Evolutionary conservation across 1,140 invertebrate species (phyloP).

Genomic region (Pemphigus obesinymphae): DNA sequence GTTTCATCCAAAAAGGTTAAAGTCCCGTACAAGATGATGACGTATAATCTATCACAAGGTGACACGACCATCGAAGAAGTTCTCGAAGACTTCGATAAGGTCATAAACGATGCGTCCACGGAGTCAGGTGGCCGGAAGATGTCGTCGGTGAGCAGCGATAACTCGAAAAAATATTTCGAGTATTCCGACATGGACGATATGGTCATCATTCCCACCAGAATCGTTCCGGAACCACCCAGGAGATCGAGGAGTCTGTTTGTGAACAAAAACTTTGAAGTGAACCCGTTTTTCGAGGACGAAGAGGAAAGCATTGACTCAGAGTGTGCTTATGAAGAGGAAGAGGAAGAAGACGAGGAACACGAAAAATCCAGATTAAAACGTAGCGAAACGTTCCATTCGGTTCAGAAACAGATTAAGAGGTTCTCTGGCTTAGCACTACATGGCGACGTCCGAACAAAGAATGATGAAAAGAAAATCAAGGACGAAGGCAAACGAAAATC

Average conservation of each 20-base stretch:
- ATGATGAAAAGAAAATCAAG: conserved; percentile 46
- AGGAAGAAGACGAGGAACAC: not conserved
- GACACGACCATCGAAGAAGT: conserved; percentile 83
- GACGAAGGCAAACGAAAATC: conserved; percentile 44
- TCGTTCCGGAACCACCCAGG: conserved; percentile 60
- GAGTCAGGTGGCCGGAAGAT: not conserved
- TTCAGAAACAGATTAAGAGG: conserved; percentile 51
- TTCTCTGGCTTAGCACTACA: conserved; percentile 54
- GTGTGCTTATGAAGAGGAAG: conserved; percentile 29
- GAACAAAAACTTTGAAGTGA: conserved; percentile 50
- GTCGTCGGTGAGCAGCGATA: conserved; percentile 59
- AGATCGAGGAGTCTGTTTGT: conserved; percentile 55
- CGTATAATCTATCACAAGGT: conserved; percentile 46
- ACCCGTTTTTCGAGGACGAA: conserved; percentile 60
- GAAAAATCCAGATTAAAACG: conserved; percentile 43
- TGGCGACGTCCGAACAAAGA: conserved; percentile 47
- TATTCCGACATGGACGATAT: conserved; percentile 50
- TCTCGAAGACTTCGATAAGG: conserved; percentile 76
- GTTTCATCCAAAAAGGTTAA: not conserved
- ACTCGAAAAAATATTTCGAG: conserved; percentile 47
- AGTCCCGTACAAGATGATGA: conserved; percentile 51
- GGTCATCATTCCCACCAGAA: conserved; percentile 59
- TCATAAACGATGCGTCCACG: conserved; percentile 67
- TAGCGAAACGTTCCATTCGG: conserved; percentile 54
- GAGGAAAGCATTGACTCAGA: conserved; percentile 63